Conservation (phyloP, 2,113 vertebrate genomes). For the Tragulus kanchil region DNA sequence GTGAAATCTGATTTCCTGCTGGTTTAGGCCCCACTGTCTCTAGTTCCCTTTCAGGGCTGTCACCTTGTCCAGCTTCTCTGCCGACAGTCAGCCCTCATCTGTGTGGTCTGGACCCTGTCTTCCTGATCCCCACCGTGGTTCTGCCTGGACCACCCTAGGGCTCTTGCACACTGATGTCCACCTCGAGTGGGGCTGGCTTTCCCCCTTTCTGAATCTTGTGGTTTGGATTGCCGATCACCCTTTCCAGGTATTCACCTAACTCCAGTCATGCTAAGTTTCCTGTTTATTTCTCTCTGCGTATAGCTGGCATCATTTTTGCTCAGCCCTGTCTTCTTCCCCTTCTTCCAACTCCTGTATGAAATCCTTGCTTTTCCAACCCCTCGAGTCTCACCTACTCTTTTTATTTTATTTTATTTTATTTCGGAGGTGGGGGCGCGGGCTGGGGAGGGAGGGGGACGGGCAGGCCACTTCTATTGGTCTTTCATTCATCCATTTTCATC, state of each 20-base stretch:
- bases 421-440: no score
- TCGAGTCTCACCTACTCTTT: background rate
- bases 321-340: background rate
- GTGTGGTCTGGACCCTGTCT: background rate
- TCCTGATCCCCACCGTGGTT: background rate
- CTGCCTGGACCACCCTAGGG: background rate
- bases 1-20: background rate
- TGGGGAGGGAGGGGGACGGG: no score
- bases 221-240: background rate
- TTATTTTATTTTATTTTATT: background rate
- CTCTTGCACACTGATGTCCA: background rate
- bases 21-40: accelerated
- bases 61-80: background rate
- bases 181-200: accelerated
- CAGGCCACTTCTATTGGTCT: no score
- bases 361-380: background rate
- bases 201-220: background rate
- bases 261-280: background rate
- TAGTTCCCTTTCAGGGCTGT: background rate
- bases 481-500: no score
- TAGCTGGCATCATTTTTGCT: background rate
- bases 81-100: accelerated
- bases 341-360: background rate
- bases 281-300: background rate
- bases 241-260: background rate